Evolutionary conservation across 2,888 invertebrate species (phyloP).

Genomic region (Malthinus flaveolus): DNA sequence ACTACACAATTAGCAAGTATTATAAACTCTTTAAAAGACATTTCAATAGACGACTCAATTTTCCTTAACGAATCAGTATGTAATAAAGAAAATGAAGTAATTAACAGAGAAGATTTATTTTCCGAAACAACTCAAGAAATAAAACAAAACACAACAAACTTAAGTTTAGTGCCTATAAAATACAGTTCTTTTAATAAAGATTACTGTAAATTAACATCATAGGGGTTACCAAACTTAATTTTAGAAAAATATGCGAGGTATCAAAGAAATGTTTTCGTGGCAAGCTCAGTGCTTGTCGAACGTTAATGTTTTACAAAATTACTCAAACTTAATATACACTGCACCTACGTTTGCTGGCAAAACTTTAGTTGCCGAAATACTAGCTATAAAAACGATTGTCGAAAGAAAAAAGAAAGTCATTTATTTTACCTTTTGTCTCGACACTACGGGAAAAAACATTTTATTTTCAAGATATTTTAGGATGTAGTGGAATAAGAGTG

Average conservation of each 20-base stretch:
- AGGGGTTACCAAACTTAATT: constrained; percentile 74
- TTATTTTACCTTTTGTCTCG: constrained; percentile 95
- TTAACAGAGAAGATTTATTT: constrained; percentile 6
- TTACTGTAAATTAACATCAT: constrained; percentile 47
- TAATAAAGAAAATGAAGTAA: neutral
- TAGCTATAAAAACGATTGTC: constrained; percentile 86
- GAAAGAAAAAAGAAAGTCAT: constrained; percentile 86
- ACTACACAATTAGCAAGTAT: neutral
- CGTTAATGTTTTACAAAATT: constrained; percentile 71
- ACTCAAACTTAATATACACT: constrained; percentile 87
- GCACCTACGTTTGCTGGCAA: constrained; percentile 98
- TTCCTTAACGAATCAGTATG: neutral
- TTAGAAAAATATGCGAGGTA: constrained; percentile 70
- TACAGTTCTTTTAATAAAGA: neutral
- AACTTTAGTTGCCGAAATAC: constrained; percentile 93
- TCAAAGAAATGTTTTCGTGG: constrained; percentile 79
- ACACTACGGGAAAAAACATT: constrained; percentile 96
- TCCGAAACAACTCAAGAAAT: neutral
- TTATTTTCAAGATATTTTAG: constrained; percentile 82
- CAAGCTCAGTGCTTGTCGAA: constrained; percentile 82
- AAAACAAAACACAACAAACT: neutral
- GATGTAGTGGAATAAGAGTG: constrained; percentile 82
- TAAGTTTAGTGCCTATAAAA: neutral
- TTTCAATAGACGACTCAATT: constrained; percentile 1
- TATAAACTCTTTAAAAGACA: neutral